Conservation (phyloP, 2,888 invertebrate genomes). For the Drosophila yooni region DNA sequence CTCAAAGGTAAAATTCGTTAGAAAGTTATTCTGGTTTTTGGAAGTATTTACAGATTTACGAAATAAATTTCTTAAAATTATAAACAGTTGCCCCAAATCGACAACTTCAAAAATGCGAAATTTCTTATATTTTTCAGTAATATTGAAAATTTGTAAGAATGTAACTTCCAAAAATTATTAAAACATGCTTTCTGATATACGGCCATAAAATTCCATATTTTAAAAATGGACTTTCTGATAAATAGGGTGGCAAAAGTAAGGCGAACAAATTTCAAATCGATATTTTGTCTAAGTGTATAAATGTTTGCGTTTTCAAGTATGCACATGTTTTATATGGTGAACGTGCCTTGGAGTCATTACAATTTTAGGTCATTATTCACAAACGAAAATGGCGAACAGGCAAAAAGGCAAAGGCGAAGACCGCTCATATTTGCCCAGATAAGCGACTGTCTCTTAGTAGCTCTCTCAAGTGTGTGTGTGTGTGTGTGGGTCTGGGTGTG, state of each 20-base stretch:
- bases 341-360: constrained; percentile 80
- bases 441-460: constrained; percentile 43
- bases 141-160: neutral
- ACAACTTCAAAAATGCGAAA: neutral
- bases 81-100: neutral
- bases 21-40: neutral
- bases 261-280: neutral
- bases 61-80: neutral
- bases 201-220: neutral
- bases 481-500: constrained; percentile 7
- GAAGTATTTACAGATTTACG: neutral
- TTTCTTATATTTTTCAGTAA: neutral
- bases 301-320: constrained; percentile 5
- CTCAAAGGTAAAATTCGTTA: neutral
- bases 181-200: neutral
- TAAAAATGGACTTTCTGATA: neutral
- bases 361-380: constrained; percentile 81
- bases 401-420: constrained; percentile 63
- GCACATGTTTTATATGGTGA: constrained; percentile 69
- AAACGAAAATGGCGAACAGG: constrained; percentile 64
- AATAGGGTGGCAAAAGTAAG: too few species aligned
- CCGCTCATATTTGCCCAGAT: constrained; percentile 38
- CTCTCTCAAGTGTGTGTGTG: neutral
- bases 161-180: neutral
- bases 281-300: neutral